Conservation (phyloP, 2,888 invertebrate genomes). For the Synergus umbraculus region DNA sequence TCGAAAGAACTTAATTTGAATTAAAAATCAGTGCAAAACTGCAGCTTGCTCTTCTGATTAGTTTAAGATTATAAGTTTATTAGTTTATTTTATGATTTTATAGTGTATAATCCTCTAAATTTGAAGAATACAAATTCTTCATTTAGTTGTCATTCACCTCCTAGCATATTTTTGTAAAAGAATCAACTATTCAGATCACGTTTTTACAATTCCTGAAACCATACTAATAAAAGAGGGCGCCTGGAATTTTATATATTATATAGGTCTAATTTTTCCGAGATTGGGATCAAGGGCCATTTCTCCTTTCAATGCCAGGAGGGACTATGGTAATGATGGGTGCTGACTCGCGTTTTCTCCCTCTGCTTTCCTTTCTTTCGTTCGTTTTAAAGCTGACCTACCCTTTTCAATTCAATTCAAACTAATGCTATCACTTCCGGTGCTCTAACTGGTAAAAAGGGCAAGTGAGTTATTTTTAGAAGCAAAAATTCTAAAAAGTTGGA, state of each 20-base stretch:
- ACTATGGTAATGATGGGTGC: conserved; percentile 5
- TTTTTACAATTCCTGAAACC: background rate
- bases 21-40: background rate
- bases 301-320: background rate
- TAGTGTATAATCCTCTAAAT: too few relatives aligned
- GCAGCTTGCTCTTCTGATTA: too few relatives aligned
- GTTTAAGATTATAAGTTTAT: too few relatives aligned
- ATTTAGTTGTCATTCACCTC: background rate
- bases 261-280: background rate
- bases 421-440: background rate
- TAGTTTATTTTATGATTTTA: too few relatives aligned
- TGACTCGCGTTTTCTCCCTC: background rate
- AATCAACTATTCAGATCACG: background rate
- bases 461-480: background rate
- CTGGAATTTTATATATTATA: background rate
- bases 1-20: background rate
- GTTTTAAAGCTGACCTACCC: conserved; percentile 5
- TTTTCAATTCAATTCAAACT: background rate
- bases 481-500: background rate
- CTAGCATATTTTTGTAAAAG: background rate
- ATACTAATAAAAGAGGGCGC: background rate
- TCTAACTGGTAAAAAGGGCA: background rate
- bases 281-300: background rate
- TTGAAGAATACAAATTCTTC: background rate
- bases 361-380: background rate